These are phyloP conservation scores for Spheniscus humboldti DNA, from an alignment of 2,797 vertebrate genomes.

Conservation along the genomic window DNA sequence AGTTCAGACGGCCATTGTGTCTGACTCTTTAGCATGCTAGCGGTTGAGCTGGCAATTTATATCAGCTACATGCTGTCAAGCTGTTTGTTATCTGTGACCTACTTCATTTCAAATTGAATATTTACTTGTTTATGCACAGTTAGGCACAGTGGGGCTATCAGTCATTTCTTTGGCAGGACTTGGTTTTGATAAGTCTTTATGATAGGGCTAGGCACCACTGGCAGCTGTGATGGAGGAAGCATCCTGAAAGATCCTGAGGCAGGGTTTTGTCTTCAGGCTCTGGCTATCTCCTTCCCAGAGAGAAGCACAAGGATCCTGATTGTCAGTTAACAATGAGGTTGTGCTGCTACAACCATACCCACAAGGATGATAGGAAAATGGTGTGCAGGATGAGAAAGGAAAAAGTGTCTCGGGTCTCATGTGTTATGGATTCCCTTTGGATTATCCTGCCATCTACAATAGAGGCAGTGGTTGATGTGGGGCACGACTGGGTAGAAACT, in stretches of 20 bases:
- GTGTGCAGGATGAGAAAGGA: not conserved
- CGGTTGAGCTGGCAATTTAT: not conserved
- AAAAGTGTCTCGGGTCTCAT: not conserved
- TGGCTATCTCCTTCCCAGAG: not conserved
- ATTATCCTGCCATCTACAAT: not conserved
- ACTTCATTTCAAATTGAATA: not conserved
- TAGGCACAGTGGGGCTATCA: not conserved
- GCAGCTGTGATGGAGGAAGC: not conserved
- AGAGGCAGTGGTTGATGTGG: not conserved
- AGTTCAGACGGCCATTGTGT: not conserved
- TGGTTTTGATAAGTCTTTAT: not conserved
- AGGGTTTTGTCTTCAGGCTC: not conserved
- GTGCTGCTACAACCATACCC: not conserved
- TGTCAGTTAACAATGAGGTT: not conserved
- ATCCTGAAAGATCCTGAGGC: not conserved
- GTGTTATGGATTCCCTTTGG: not conserved
- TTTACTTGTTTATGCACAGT: not conserved
- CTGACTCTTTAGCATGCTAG: not conserved
- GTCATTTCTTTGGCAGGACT: not conserved
- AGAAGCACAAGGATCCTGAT: not conserved
- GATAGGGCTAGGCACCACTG: not conserved
- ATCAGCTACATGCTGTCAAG: not conserved
- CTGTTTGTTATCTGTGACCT: conserved; percentile 31
- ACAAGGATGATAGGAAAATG: not conserved
- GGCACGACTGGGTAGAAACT: not conserved